A percentile compares a stretch with the other conserved stretches of the same genome.
These are phyloP conservation scores for Agriopis marginaria DNA, from an alignment of 2,888 invertebrate genomes.

Conservation along the genomic window DNA sequence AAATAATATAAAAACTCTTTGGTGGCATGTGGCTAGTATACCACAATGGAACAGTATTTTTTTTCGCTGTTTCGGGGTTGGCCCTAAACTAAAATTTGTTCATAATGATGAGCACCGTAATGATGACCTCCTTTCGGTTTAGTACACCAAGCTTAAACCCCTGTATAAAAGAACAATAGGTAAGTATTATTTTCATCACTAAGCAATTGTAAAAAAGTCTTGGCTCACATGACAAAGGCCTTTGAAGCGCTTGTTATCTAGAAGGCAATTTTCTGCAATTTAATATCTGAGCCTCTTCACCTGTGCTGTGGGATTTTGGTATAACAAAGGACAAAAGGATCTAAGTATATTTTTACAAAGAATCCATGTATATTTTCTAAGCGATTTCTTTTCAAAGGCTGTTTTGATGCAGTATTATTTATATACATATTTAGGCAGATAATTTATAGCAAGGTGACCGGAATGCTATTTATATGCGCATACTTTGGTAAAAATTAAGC, in stretches of 20 bases:
- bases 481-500: no score
- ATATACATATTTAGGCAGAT: no score
- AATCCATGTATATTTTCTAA: conserved; percentile 6
- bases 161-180: conserved; percentile 1
- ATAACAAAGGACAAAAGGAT: conserved; percentile 34
- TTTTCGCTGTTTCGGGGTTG: no score
- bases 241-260: conserved; percentile 59
- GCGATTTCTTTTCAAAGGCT: neutral
- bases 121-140: no score
- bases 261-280: conserved; percentile 69
- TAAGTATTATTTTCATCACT: conserved; percentile 45
- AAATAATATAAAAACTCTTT: no score
- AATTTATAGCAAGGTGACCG: no score
- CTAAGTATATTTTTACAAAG: conserved; percentile 2
- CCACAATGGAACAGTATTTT: no score
- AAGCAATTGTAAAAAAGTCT: conserved; percentile 48
- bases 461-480: no score
- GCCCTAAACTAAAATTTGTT: no score
- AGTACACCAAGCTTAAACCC: no score
- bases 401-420: neutral
- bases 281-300: conserved; percentile 54
- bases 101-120: no score
- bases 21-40: no score
- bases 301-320: conserved; percentile 45
- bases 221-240: conserved; percentile 48